Percentiles rank a stretch among this genome's conserved stretches.
Conservation (phyloP, 2,888 invertebrate species). For the Drosophila paranaensis region DNA sequence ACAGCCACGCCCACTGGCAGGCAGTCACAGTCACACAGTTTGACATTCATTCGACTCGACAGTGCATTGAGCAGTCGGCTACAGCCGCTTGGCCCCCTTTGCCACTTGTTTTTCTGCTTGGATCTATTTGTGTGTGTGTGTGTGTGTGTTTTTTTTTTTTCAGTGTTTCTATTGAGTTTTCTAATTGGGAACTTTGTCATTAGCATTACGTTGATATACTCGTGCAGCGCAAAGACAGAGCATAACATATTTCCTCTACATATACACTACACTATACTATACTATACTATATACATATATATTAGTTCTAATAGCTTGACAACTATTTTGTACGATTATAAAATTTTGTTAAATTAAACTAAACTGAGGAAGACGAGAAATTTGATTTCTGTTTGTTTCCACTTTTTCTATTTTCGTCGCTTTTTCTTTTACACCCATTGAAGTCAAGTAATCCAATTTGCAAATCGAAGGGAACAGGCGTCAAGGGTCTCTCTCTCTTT, state of each 20-base stretch:
- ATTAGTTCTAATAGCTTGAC: slow-evolving; percentile 38
- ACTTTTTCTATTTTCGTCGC: background rate
- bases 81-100: background rate
- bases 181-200: slow-evolving; percentile 23
- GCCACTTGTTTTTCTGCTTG: background rate
- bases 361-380: slow-evolving; percentile 8
- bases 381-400: background rate
- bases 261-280: background rate
- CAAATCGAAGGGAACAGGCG: slow-evolving; percentile 4
- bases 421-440: background rate
- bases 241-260: background rate
- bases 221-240: background rate
- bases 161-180: background rate
- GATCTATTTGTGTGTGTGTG: background rate
- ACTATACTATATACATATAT: slow-evolving; percentile 10
- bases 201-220: slow-evolving; percentile 19
- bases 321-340: slow-evolving; percentile 31
- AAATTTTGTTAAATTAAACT: slow-evolving; percentile 49
- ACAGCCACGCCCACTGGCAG: too few species aligned
- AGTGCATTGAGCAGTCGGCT: background rate
- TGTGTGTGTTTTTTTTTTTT: too few species aligned
- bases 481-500: background rate
- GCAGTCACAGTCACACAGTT: background rate
- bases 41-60: background rate
- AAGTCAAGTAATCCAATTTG: slow-evolving; percentile 1